Evolutionary conservation across 2,797 vertebrate species (phyloP), one percentile per base, ranked within the genome.

Genomic region (Takifugu rubripes): DNA sequence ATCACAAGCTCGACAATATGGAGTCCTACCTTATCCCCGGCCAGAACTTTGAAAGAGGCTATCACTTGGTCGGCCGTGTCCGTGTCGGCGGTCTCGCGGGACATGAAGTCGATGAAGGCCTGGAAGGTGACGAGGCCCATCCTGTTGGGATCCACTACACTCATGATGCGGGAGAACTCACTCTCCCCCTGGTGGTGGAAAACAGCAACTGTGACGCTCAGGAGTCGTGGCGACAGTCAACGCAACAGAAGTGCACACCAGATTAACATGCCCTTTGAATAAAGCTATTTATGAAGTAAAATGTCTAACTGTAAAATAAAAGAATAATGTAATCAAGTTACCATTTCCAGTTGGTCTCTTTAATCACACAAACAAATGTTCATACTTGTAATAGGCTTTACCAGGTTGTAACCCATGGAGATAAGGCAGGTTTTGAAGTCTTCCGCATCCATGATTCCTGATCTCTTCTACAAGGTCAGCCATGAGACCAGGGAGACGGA

Each of bases 351-450:
- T 10, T 36, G 43, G 5, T 43, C 7, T 54, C 6, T 3, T 57
- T 25, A 57, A 54, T 59, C 51, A 74, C 66, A 80, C 47, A 68
- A 45, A 70, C 64, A 72, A 49, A 64, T 8, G 25, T 46, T 73
- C 57, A 72, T 75, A 66, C 70, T 24, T 72, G 59, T 75, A 78
- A 48, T 77, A 29, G 90, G 92, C 92, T 84, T 96, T 96, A 96
- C 94, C 94, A 96, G 95, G 90, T 96, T 97, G 93, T 98, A 98
- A 94, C 96, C 97, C 92, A 99, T 93, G 95, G 97, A 98, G 96
- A 99, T 99, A 90, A 99, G 97, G 94, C 93, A 99, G 93, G 96
- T 94, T 90, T 93, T 94, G 94, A 98, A 99, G 95, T 99, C 97
- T 90, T 99, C 97, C 78, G 92, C 91, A 85, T 99, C 97, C 97